Evolutionary conservation across 1,140 invertebrate genomes (phyloP), one percentile per base, ranked within the genome.

Genomic region (Neodiprion lecontei): DNA sequence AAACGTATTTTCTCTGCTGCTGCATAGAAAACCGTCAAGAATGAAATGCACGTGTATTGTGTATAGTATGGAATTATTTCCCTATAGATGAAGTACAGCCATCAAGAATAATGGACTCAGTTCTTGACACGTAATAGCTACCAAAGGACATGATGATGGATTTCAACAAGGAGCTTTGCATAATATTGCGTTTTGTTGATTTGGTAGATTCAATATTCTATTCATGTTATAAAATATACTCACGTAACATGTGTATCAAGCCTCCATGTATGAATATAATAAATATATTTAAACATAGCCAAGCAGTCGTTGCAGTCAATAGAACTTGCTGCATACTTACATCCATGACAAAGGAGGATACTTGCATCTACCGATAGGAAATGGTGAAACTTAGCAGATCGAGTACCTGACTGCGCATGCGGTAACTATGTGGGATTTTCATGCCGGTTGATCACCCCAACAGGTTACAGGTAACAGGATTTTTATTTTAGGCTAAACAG

Each of bases 221-320:
- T 61, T 61, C n/a, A 61, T n/a, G 53, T 61, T 61, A 61, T 61
- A 61, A 12, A 61, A 40, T 40, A 40, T 61, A 61, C 53, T 9
- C 53, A 61, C 53, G n/a, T n/a, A 61, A 61, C 53, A 61, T 61
- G 53, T 40, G 28, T 61, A 61, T 8, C 11, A 17, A 61, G 53
- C 53, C 53, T 17, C 7, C 28, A 40, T 40, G 28, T 40, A 61
- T 61, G 53, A 61, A 61, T 61, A 61, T 61, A 61, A 61, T 61
- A 61, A 61, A 61, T 61, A 61, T 61, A 61, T 61, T 61, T 61
- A 61, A 61, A 61, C 53, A 61, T 61, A 61, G 53, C 53, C 11
- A 61, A 40, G 28, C 28, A 40, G 28, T 1, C 28, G 28, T 40
- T 40, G 28, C 1, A 40, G 28, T 3, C 5, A 40, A 40, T 40